These are phyloP conservation scores for Stenoptilia bipunctidactyla DNA, from an alignment of 2,888 invertebrate species.

Conservation along the genomic window DNA sequence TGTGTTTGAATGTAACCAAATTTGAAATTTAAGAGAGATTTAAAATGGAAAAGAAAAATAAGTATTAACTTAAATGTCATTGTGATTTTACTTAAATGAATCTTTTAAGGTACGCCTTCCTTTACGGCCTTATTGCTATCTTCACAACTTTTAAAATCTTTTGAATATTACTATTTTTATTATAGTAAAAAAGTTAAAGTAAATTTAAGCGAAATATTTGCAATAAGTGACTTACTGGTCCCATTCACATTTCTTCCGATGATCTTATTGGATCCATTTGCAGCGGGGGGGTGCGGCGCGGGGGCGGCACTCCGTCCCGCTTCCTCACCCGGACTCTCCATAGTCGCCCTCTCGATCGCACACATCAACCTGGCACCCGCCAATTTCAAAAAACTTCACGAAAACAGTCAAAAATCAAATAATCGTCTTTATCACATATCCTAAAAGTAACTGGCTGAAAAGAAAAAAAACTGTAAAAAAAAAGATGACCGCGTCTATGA, in stretches of 20 bases:
- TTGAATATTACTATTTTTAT: too few species aligned
- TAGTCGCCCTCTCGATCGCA: conserved; percentile 56
- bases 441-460: background rate
- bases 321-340: conserved; percentile 65
- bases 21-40: too few species aligned
- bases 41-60: too few species aligned
- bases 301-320: conserved; percentile 51
- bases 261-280: conserved; percentile 72
- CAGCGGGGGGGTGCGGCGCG: conserved; percentile 49
- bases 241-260: conserved; percentile 76
- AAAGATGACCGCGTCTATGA: background rate
- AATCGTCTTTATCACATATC: background rate
- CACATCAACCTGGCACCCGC: conserved; percentile 50
- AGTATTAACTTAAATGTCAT: too few species aligned
- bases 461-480: conserved; percentile 5
- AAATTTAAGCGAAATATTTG: too few species aligned
- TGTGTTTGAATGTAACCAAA: too few species aligned
- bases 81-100: too few species aligned
- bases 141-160: too few species aligned
- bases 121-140: too few species aligned
- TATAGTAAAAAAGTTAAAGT: too few species aligned
- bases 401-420: conserved; percentile 15
- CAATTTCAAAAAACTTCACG: conserved; percentile 48
- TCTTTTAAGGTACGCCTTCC: too few species aligned
- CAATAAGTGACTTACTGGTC: conserved; percentile 67